Conservation (phyloP, 2,888 invertebrate genomes). For the Eretmocerus hayati region DNA sequence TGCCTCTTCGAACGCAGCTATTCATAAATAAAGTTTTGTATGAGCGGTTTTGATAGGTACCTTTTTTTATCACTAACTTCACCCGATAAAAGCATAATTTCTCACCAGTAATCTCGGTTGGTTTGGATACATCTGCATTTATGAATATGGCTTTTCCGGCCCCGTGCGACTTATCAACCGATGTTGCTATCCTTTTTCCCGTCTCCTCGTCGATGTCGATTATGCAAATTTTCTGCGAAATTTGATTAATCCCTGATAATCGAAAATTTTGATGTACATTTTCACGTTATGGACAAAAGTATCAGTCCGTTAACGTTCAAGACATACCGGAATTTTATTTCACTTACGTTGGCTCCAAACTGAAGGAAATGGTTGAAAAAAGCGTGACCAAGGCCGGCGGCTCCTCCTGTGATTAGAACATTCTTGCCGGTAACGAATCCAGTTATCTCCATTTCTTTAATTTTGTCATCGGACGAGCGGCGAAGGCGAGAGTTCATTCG, state of each 20-base stretch:
- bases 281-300: not conserved
- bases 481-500: too few relatives aligned
- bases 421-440: slow-evolving; percentile 38
- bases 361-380: slow-evolving; percentile 38
- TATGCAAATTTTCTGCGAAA: slow-evolving; percentile 33
- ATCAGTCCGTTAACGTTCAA: not conserved
- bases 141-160: slow-evolving; percentile 33
- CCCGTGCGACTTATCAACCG: slow-evolving; percentile 34
- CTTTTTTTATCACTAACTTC: not conserved
- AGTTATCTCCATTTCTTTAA: slow-evolving; percentile 37
- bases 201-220: slow-evolving; percentile 33
- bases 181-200: slow-evolving; percentile 26
- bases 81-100: not conserved
- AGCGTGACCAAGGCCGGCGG: slow-evolving; percentile 36
- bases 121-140: slow-evolving; percentile 33
- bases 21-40: slow-evolving; percentile 26
- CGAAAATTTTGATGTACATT: too few relatives aligned
- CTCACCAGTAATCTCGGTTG: slow-evolving; percentile 32
- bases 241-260: not conserved
- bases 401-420: slow-evolving; percentile 39
- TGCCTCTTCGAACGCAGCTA: slow-evolving; percentile 67
- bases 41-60: not conserved
- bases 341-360: slow-evolving; percentile 36
- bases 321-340: not conserved
- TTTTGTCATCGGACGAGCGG: slow-evolving; percentile 36